A percentile compares a stretch with the other conserved stretches of the same genome.
These are phyloP conservation scores for Pissodes strobi DNA, from an alignment of 1,140 invertebrate species.

Conservation along the genomic window DNA sequence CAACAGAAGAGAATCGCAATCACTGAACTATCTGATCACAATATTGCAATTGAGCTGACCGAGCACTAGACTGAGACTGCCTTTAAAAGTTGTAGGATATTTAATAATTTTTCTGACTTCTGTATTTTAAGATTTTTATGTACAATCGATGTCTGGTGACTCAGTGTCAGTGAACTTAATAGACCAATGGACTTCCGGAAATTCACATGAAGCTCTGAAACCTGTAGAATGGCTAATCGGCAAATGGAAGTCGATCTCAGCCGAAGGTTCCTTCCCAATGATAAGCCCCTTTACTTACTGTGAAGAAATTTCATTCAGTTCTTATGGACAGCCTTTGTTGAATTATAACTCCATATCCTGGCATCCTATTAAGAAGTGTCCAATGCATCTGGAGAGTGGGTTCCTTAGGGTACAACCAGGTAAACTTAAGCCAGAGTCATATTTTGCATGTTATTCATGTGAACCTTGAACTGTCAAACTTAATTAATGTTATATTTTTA, in stretches of 20 bases:
- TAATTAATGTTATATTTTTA: too few species aligned
- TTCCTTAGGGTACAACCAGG: slow-evolving; percentile 62
- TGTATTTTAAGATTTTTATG: too few species aligned
- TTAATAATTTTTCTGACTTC: too few species aligned
- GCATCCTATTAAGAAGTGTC: slow-evolving; percentile 60
- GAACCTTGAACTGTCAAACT: too few species aligned
- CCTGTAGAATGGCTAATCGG: slow-evolving; percentile 59
- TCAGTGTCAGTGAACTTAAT: background rate
- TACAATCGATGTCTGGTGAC: slow-evolving; percentile 6
- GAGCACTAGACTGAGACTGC: too few species aligned
- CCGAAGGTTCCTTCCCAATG: slow-evolving; percentile 63
- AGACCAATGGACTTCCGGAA: background rate
- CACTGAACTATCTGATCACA: too few species aligned
- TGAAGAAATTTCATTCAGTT: slow-evolving; percentile 65
- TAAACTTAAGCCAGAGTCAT: background rate
- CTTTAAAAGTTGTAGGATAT: too few species aligned
- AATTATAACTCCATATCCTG: slow-evolving; percentile 62
- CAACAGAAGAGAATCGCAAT: too few species aligned
- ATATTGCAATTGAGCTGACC: too few species aligned
- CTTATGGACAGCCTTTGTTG: slow-evolving; percentile 66
- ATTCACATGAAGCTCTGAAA: background rate
- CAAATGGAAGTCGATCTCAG: slow-evolving; percentile 62
- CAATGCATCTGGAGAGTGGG: slow-evolving; percentile 69
- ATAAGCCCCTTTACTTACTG: slow-evolving; percentile 63
- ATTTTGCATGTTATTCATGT: background rate